These are phyloP conservation scores for Phylloscopus whistleri DNA, from an alignment of 2,113 vertebrate genomes.

Conservation along the genomic window DNA sequence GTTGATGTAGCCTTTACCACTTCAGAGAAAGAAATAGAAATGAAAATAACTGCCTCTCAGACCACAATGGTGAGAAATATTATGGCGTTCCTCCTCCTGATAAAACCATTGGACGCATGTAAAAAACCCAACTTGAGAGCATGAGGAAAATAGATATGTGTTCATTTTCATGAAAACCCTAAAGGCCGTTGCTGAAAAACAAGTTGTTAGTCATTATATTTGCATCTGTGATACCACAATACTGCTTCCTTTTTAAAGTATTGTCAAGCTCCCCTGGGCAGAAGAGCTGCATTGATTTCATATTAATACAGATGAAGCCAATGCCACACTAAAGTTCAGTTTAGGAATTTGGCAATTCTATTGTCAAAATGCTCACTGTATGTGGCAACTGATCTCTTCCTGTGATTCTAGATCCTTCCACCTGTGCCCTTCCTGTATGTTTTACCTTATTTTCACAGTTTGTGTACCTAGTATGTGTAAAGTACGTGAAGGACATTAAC, in stretches of 20 bases:
- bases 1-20: not conserved
- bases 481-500: not conserved
- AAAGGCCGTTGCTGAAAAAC: not conserved
- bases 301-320: slow-evolving; percentile 1
- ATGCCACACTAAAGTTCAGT: not conserved
- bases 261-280: not conserved
- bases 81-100: not conserved
- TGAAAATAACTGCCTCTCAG: not conserved
- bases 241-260: not conserved
- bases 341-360: slow-evolving; percentile 13
- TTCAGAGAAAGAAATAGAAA: not conserved
- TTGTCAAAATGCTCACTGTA: not conserved
- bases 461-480: not conserved
- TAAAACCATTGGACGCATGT: not conserved
- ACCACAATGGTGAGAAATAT: not conserved
- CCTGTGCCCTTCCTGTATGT: not conserved
- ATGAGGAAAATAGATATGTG: not conserved
- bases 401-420: slow-evolving; percentile 10
- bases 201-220: not conserved
- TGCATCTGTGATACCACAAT: not conserved
- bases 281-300: slow-evolving; percentile 25
- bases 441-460: not conserved
- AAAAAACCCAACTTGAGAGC: not conserved
- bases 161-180: not conserved
- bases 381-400: not conserved